Evolutionary conservation across 2,888 invertebrate species (phyloP), one percentile per base, ranked within the genome.

Genomic region (Pelosia muscerda): DNA sequence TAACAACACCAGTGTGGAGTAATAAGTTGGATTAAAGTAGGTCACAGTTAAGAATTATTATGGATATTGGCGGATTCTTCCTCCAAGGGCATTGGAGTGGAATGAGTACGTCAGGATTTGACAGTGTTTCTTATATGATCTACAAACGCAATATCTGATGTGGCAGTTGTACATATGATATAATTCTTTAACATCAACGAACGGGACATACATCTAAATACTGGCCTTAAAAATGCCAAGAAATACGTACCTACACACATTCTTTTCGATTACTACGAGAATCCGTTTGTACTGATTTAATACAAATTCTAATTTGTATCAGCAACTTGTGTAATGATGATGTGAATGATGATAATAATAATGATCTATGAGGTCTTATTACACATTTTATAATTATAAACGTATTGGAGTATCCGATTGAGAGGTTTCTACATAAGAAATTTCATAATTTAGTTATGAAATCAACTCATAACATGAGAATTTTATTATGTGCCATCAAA

Each of bases 351-450:
- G n/a, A n/a, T n/a, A n/a, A 26, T 26, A 68, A 68, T 63, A 64
- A 64, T 60, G 60, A 49, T 68, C 64, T 63, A 60, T 64, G 60
- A 59, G 59, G 28, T 68, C 31, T 64, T 54, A 67, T 63, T 63
- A 64, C 57, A 56, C 54, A 28, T 59, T 42, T 60, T 54, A 59
- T 55, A 64, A 49, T 63, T 60, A 60, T 38, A 23, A 38, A 28
- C 42, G 38, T 34, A 61, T 42, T 68, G 55, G 54, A 68, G 63
- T 64, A 31, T 55, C 15, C 38, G 23, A 63, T 66, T 59, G 42
- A 26, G 42, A 60, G 49, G 59, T 64, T 68, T 68, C 60, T 64
- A 59, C 55, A 34, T 53, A 25, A n/a, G n/a, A n/a, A 49, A 67
- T 22, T 61, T 57, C 9, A 34, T 49, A 53, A 62, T n/a, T 28